Conservation (phyloP, 2,797 vertebrate species). For the Arrhamphus sclerolepis region DNA sequence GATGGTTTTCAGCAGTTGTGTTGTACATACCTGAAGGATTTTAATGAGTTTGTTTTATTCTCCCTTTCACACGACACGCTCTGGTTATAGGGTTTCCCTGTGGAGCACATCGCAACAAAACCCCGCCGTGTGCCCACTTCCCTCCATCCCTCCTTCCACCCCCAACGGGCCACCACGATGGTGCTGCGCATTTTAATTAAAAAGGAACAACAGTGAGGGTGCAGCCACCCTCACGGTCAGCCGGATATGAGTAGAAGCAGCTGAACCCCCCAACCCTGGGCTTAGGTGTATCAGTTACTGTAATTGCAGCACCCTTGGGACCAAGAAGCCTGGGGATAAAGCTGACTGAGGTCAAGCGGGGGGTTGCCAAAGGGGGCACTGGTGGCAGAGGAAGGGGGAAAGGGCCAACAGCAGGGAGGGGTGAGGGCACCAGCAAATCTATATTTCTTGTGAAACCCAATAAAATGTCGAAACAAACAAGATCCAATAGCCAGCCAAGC, state of each 20-base stretch:
- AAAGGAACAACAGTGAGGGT: slow-evolving; percentile 71
- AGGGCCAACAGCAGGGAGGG: slow-evolving; percentile 38
- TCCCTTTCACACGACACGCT: slow-evolving; percentile 16
- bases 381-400: slow-evolving; percentile 65
- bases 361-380: slow-evolving; percentile 64
- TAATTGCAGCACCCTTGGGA: slow-evolving; percentile 79
- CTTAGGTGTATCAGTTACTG: slow-evolving; percentile 84
- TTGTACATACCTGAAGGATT: background rate
- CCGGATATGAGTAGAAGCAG: slow-evolving; percentile 79
- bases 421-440: slow-evolving; percentile 45
- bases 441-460: slow-evolving; percentile 76
- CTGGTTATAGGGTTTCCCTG: slow-evolving; percentile 45
- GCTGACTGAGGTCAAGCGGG: slow-evolving; percentile 73
- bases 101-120: slow-evolving; percentile 48
- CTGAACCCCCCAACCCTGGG: slow-evolving; percentile 69
- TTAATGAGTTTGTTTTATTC: slow-evolving; percentile 25
- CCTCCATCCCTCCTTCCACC: slow-evolving; percentile 10
- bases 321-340: slow-evolving; percentile 69
- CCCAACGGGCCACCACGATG: slow-evolving; percentile 50
- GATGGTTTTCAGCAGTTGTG: too few relatives aligned
- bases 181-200: slow-evolving; percentile 80
- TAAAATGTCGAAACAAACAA: slow-evolving; percentile 71
- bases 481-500: slow-evolving; percentile 50
- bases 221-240: slow-evolving; percentile 76
- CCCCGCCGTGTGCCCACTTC: slow-evolving; percentile 31